Evolutionary conservation across 2,888 invertebrate species (phyloP).

Genomic region (Parapristionchus giblindavisi): DNA sequence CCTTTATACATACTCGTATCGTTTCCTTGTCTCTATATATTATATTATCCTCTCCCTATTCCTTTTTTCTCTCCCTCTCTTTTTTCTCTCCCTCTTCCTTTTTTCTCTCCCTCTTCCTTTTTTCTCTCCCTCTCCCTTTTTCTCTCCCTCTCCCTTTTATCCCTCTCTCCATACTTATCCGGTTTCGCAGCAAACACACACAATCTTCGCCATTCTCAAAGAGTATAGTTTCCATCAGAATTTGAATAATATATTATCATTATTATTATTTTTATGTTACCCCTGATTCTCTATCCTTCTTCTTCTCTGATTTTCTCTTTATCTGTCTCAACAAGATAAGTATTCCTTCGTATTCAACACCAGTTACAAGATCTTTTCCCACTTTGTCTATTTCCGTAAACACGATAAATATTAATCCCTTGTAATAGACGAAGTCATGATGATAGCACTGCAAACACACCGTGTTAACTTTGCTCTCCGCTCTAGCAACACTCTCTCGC

Average conservation of each 20-base stretch:
- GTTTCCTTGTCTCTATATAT: neutral
- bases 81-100: constrained; percentile 36
- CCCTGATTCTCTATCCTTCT: neutral
- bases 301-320: too few species aligned
- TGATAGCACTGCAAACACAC: too few species aligned
- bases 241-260: neutral
- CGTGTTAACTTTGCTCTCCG: too few species aligned
- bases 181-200: neutral
- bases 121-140: neutral
- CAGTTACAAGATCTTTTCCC: too few species aligned
- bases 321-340: too few species aligned
- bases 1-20: neutral
- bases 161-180: neutral
- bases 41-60: neutral
- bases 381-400: too few species aligned
- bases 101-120: constrained; percentile 25
- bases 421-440: too few species aligned
- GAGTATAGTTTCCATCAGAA: neutral
- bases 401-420: too few species aligned
- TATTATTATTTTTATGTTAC: neutral
- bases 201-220: neutral
- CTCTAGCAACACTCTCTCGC: too few species aligned
- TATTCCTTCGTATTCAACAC: too few species aligned
- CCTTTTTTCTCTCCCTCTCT: constrained; percentile 4
- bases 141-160: neutral